Base-by-base conservation (phyloP, 2,113 vertebrate species). In the Eulemur rufifrons region DNA sequence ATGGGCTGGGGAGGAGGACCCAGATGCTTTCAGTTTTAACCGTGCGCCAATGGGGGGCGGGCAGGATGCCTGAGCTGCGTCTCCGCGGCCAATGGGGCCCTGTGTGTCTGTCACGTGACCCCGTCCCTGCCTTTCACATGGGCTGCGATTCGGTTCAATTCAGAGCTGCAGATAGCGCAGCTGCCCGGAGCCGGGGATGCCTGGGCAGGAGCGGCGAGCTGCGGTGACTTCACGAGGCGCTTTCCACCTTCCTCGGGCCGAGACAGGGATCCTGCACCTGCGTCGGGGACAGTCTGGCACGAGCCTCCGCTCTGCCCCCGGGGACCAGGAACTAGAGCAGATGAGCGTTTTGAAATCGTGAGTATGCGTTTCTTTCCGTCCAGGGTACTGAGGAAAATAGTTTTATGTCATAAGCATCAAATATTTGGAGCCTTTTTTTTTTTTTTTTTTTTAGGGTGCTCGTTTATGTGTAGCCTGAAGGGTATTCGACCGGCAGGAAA, bases 51-150 rank as follows among this genome's bases (percentile, higher is more conserved):
- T 99, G 97, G 99, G 98, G 98, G 96, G 98, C 98, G 98, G 98
- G 98, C 97, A 98, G 98, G 98, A 98, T 98, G 98, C 98, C 99
- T 98, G 98, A 98, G 98, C 98, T 97, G 61, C 97, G 97, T 97
- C 95, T 97, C 66, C 73, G 91, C 98, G 98, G 98, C 99, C 99
- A 99, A 99, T 99, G 88, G 98, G 98, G 96, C 81, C 45, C 98
- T 71, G 97, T 85, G 81, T 98, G 82, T 82, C 86, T 97, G 98
- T 99, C 99, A 99, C 99, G 98, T 99, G 99, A 99, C 98, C 94
- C 98, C 98, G 98, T 98, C 98, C 98, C 98, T 98, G 98, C 97
- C 98, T 99, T 98, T 99, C 98, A 98, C 98, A 98, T 97, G 98
- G 98, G 98, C 98, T 98, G 98, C 97, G 98, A 96, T 98, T 98